A percentile compares a stretch with the other conserved stretches of the same genome.
phyloP scores from a whole-genome alignment of 1,140 invertebrate species.

The Amyelois transitella region DNA sequence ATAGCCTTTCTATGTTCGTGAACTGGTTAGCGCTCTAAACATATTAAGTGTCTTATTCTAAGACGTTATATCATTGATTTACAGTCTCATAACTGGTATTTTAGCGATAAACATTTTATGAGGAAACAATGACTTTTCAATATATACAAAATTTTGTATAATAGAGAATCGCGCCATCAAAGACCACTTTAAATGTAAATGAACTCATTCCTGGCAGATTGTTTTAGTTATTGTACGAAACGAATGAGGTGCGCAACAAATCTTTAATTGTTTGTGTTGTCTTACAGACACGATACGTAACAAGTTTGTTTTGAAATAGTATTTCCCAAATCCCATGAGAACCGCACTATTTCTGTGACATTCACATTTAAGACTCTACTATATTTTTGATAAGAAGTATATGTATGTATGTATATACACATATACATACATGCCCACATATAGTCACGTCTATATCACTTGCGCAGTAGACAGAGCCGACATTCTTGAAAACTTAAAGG shows the following conservation, averaged over 20 bases:
- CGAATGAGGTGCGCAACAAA: neutral
- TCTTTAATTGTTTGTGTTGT: conserved; percentile 8
- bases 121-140: conserved; percentile 16
- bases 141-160: conserved; percentile 17
- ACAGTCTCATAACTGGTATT: neutral
- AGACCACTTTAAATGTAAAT: conserved; percentile 17
- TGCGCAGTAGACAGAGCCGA: too few species aligned
- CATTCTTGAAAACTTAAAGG: too few species aligned
- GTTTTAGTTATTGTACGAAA: conserved; percentile 1
- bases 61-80: neutral
- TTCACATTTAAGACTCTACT: too few species aligned
- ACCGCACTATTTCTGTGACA: too few species aligned
- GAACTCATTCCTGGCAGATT: conserved; percentile 17
- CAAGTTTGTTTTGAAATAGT: too few species aligned
- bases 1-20: neutral
- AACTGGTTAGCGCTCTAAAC: neutral
- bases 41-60: neutral
- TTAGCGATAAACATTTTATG: conserved; percentile 13
- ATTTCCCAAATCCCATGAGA: too few species aligned
- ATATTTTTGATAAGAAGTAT: too few species aligned
- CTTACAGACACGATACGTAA: too few species aligned
- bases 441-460: too few species aligned
- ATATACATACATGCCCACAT: too few species aligned
- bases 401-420: too few species aligned
- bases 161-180: conserved; percentile 3